phyloP scores from a whole-genome alignment of 2,888 invertebrate species.

The Dicycla oo region DNA sequence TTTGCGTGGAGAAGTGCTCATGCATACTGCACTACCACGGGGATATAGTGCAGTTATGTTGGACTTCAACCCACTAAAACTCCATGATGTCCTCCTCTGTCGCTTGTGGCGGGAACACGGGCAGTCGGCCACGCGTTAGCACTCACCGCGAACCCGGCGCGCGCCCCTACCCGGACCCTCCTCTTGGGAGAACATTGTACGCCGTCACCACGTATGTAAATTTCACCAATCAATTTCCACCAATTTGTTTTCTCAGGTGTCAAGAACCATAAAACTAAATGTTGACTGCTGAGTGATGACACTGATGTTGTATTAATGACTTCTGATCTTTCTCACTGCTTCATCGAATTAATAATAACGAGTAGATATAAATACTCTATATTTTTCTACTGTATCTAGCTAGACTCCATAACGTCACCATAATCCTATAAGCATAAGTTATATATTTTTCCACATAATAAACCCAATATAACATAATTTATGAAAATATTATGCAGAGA shows the following conservation, averaged over 20 bases:
- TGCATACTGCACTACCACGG: too few species aligned
- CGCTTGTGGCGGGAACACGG: too few species aligned
- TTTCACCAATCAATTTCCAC: too few species aligned
- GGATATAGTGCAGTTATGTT: too few species aligned
- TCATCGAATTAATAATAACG: constrained; percentile 19
- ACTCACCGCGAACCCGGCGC: too few species aligned
- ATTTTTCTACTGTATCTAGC: neutral
- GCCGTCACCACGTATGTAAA: too few species aligned
- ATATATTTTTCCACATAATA: constrained; percentile 16
- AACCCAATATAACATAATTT: constrained; percentile 40
- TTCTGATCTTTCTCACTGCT: constrained; percentile 7
- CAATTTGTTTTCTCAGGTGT: constrained; percentile 7
- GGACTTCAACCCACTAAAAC: too few species aligned
- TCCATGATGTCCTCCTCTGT: too few species aligned
- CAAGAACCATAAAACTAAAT: constrained; percentile 4
- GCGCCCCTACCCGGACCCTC: too few species aligned
- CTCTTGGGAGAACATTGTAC: too few species aligned
- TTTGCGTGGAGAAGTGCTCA: too few species aligned
- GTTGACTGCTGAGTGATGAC: neutral
- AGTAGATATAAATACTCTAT: neutral
- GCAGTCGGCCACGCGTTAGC: too few species aligned
- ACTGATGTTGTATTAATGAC: neutral
- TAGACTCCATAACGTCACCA: neutral
- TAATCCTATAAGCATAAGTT: neutral
- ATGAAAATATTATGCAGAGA: constrained; percentile 39